Base-by-base conservation (phyloP, 2,113 vertebrate genomes). In the Chunga burmeisteri region DNA sequence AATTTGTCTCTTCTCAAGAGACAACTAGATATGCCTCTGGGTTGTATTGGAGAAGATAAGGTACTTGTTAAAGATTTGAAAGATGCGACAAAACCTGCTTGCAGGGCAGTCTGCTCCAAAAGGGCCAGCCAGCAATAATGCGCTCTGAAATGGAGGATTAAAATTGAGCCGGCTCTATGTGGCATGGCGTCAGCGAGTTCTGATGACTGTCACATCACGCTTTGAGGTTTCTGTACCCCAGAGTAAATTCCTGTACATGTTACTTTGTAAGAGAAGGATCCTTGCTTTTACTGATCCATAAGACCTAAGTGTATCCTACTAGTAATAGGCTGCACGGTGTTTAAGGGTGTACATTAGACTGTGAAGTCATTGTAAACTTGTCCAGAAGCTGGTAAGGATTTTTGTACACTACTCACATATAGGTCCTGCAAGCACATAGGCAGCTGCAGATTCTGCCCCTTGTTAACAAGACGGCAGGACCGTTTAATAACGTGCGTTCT, bases 171-270 rank as follows among this genome's bases (percentile, higher is more conserved):
- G 3, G 25, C 10, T 85, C 19, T 0, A 0, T 4, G 3, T 52
- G 42, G 21, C 27, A 11, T 3, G 21, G 19, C 5, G 2, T 61
- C 70, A 62, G 36, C 0, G 0, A 73, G 26, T 62, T 42, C 38
- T 19, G 40, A 15, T 30, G 23, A 26, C 40, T 52, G 20, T 61
- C 61, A 62, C 34, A 19, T 87, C 9, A 13, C n/a, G 7, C 27
- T 47, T 65, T 7, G 30, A 42, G 14, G 7, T 68, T 93, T 74
- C 61, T 67, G 2, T 49, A 63, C n/a, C 46, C 59, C 22, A 20
- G 7, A 58, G 9, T 61, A 26, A 92, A 59, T 20, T 65, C 49
- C 34, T 62, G 53, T 15, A 38, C 8, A 1, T 1, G 3, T 62
- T 52, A 16, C 67, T 59, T 77, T 22, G 26, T 38, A 62, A 81